phyloP scores from a whole-genome alignment of 2,888 invertebrate genomes.

The Portevinia maculata region DNA sequence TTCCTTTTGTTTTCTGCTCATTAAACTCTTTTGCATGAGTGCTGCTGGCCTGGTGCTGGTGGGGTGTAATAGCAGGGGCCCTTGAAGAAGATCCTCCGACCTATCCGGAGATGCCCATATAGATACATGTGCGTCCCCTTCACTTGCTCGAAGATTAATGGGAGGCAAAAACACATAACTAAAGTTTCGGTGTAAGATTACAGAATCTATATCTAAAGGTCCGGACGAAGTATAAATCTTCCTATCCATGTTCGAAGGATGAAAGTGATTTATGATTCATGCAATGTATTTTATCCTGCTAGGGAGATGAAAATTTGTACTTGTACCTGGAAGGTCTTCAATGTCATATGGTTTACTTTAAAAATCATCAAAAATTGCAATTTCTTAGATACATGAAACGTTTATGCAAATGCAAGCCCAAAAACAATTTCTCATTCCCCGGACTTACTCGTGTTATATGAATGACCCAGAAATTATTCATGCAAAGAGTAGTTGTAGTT shows the following conservation, averaged over 20 bases:
- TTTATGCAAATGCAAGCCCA: conserved; percentile 44
- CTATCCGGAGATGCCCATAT: background rate
- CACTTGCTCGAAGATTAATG: conserved; percentile 61
- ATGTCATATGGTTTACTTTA: background rate
- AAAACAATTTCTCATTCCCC: background rate
- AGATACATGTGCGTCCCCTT: conserved; percentile 41
- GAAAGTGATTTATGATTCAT: conserved; percentile 65
- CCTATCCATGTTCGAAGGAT: conserved; percentile 8
- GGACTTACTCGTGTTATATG: background rate
- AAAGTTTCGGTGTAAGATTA: conserved; percentile 51
- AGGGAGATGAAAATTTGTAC: no score
- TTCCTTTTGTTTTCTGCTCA: conserved; percentile 57
- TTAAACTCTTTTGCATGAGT: conserved; percentile 50
- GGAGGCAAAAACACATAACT: conserved; percentile 16
- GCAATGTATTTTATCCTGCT: conserved; percentile 60
- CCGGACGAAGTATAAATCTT: conserved; percentile 58
- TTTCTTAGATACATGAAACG: conserved; percentile 24
- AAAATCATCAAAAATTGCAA: conserved; percentile 41
- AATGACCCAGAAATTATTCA: conserved; percentile 49
- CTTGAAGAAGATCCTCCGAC: background rate
- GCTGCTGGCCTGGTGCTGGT: background rate
- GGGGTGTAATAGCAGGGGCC: background rate
- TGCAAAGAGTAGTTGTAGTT: conserved; percentile 5
- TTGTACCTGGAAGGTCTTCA: background rate
- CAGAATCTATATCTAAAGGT: conserved; percentile 50